phyloP scores from a whole-genome alignment of 2,888 invertebrate species.

The Amphipoea lucens region DNA sequence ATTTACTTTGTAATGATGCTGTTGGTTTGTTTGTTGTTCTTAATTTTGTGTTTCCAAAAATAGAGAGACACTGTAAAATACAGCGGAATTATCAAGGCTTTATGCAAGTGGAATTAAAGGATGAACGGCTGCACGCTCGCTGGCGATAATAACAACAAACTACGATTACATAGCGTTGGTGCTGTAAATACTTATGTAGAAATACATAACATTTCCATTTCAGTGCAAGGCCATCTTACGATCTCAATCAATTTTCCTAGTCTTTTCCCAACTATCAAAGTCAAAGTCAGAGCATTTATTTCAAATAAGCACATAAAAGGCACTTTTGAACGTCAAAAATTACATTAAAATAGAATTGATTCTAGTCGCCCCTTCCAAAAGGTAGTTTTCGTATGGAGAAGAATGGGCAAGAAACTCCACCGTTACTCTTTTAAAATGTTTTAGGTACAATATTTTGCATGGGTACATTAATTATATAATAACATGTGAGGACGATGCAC shows the following conservation, averaged over 20 bases:
- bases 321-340: no score
- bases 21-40: neutral
- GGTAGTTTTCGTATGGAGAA: no score
- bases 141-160: conserved; percentile 14
- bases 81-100: conserved; percentile 28
- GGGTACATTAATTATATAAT: no score
- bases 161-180: neutral
- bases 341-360: no score
- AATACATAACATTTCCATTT: neutral
- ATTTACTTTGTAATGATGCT: neutral
- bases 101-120: conserved; percentile 7
- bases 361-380: no score
- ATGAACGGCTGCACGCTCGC: conserved; percentile 7
- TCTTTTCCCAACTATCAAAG: neutral
- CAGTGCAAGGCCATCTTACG: neutral
- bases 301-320: no score
- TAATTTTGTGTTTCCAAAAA: conserved; percentile 1
- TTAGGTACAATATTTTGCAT: no score
- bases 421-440: no score
- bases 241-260: neutral
- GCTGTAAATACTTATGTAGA: no score
- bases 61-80: conserved; percentile 8
- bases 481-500: no score
- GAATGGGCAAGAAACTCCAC: no score
- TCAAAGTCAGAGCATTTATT: no score